Conservation (phyloP, 1,140 invertebrate genomes). For the Bradynema listronoti region DNA sequence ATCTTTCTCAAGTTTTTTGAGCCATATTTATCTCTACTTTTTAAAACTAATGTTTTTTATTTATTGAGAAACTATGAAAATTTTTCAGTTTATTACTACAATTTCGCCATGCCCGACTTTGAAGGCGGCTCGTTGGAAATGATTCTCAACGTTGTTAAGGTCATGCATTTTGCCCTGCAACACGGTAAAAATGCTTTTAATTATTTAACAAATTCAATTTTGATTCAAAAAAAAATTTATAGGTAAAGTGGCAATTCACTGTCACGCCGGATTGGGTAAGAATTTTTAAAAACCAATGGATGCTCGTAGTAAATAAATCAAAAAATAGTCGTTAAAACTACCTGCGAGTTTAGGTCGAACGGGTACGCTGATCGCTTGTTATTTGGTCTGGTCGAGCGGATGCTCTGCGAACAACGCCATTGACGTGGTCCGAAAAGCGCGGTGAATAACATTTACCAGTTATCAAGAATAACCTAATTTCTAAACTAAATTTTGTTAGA, state of each 20-base stretch:
- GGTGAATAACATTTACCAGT: conserved; percentile 11
- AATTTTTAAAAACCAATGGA: background rate
- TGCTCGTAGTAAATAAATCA: background rate
- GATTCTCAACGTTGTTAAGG: conserved; percentile 40
- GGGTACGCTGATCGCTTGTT: conserved; percentile 41
- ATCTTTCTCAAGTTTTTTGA: background rate
- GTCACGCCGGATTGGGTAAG: conserved; percentile 35
- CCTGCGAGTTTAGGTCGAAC: conserved; percentile 23
- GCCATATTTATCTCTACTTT: conserved; percentile 8
- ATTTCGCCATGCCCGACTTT: conserved; percentile 46
- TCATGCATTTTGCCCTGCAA: conserved; percentile 38
- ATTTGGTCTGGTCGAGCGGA: conserved; percentile 36
- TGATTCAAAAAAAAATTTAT: background rate
- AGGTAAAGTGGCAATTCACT: conserved; percentile 39
- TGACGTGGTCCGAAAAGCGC: conserved; percentile 23
- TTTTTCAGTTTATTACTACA: conserved; percentile 43
- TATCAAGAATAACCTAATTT: conserved; percentile 9
- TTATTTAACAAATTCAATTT: background rate
- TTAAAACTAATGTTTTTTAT: background rate
- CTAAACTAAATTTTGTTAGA: conserved; percentile 22
- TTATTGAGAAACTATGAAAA: background rate
- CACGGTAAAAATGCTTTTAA: conserved; percentile 17
- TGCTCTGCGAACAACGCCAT: conserved; percentile 28
- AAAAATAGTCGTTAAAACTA: background rate
- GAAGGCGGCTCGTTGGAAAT: conserved; percentile 15